Evolutionary conservation across 2,113 vertebrate species (phyloP).

Genomic region (Takifugu bimaculatus): DNA sequence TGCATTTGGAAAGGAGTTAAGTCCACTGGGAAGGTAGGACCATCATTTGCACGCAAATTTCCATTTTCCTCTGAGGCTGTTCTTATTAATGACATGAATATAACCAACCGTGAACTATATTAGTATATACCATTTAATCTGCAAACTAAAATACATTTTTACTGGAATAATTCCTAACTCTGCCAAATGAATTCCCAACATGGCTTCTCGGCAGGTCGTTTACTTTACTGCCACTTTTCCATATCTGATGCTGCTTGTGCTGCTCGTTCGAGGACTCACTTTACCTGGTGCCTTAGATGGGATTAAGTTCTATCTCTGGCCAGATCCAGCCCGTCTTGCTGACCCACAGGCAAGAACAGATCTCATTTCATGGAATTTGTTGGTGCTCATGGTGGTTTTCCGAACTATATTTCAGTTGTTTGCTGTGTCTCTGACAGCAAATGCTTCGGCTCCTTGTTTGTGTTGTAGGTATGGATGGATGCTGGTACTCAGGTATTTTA

Average conservation of each 20-base stretch:
- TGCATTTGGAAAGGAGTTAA: slow-evolving; percentile 86
- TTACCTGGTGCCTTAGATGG: slow-evolving; percentile 86
- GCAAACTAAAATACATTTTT: too few relatives aligned
- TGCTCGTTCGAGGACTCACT: slow-evolving; percentile 87
- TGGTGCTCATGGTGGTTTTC: too few relatives aligned
- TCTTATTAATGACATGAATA: not conserved
- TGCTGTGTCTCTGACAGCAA: too few relatives aligned
- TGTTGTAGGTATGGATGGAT: slow-evolving; percentile 81
- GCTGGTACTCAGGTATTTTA: slow-evolving; percentile 82
- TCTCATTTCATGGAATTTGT: too few relatives aligned
- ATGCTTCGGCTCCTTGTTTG: not conserved
- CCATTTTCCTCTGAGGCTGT: not conserved
- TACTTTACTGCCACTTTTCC: slow-evolving; percentile 97
- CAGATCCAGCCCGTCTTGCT: slow-evolving; percentile 82
- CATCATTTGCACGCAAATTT: not conserved
- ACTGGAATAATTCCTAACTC: too few relatives aligned
- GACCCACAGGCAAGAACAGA: slow-evolving; percentile 84
- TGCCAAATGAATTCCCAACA: not conserved
- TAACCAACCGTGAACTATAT: not conserved
- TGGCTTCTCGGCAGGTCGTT: slow-evolving; percentile 79
- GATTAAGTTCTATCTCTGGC: slow-evolving; percentile 91
- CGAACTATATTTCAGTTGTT: too few relatives aligned
- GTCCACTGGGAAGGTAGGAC: slow-evolving; percentile 80
- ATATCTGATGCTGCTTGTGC: slow-evolving; percentile 84
- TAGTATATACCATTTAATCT: too few relatives aligned